These are phyloP conservation scores for Pseudochromis fuscus DNA, from an alignment of 2,797 vertebrate species.

Conservation along the genomic window DNA sequence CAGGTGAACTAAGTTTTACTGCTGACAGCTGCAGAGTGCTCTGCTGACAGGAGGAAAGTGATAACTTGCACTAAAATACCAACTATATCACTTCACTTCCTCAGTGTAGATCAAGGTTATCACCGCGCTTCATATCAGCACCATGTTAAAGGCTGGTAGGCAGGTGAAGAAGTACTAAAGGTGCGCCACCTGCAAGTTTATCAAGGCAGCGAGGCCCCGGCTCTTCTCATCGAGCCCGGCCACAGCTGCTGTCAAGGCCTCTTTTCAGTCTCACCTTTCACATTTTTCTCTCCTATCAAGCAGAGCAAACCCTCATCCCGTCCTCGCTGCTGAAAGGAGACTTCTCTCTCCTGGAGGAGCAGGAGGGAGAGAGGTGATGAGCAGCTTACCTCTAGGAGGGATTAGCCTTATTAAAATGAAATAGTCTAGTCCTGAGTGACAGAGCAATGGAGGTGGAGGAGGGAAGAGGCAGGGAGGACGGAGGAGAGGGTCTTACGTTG, in stretches of 20 bases:
- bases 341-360: constrained; percentile 62
- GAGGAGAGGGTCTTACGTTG: constrained; percentile 56
- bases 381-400: constrained; percentile 80
- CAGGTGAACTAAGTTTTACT: constrained; percentile 37
- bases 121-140: constrained; percentile 38
- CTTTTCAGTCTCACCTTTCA: constrained; percentile 79
- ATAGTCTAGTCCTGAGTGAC: constrained; percentile 84
- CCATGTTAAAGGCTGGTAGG: constrained; percentile 41
- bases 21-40: constrained; percentile 63
- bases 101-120: constrained; percentile 59
- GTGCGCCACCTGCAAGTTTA: constrained; percentile 74
- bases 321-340: constrained; percentile 76
- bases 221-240: constrained; percentile 48
- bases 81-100: constrained; percentile 63
- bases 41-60: constrained; percentile 59
- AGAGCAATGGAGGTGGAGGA: constrained; percentile 78
- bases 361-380: constrained; percentile 76
- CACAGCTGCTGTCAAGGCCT: constrained; percentile 68
- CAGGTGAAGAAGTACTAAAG: constrained; percentile 46
- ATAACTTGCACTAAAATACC: constrained; percentile 59
- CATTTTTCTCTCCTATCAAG: constrained; percentile 79
- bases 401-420: constrained; percentile 86
- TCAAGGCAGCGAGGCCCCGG: constrained; percentile 60
- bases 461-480: constrained; percentile 45
- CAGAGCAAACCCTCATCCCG: constrained; percentile 72